Percentiles rank a stretch among this genome's conserved stretches.
These are phyloP conservation scores for Babylonia areolata DNA, from an alignment of 1,140 invertebrate species.

Conservation along the genomic window DNA sequence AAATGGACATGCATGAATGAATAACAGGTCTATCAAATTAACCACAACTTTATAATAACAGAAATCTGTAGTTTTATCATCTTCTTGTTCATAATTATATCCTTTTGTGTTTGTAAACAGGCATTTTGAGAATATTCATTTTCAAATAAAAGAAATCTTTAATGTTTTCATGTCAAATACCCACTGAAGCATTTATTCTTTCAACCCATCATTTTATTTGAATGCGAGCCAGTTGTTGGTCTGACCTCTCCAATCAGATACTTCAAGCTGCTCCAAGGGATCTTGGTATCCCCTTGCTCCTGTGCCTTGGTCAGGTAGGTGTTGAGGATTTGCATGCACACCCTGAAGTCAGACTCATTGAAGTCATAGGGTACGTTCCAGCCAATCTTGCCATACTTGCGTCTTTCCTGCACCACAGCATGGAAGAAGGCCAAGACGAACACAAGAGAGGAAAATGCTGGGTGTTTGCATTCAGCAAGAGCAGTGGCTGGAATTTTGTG, in stretches of 20 bases:
- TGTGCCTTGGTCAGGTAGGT: constrained; percentile 86
- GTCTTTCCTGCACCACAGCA: constrained; percentile 90
- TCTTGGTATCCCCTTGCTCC: constrained; percentile 79
- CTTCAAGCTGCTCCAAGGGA: constrained; percentile 92
- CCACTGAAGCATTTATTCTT: too few species aligned
- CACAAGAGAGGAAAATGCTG: constrained; percentile 85
- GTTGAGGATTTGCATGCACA: constrained; percentile 88
- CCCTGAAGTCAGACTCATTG: constrained; percentile 92
- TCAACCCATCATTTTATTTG: too few species aligned
- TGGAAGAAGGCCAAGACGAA: constrained; percentile 94
- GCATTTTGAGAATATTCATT: too few species aligned
- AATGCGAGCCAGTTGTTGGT: too few species aligned
- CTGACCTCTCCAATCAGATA: constrained; percentile 91
- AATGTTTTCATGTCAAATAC: too few species aligned
- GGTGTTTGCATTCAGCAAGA: constrained; percentile 84
- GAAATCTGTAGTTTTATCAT: too few species aligned
- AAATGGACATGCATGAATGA: too few species aligned
- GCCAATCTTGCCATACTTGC: constrained; percentile 94
- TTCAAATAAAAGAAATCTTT: too few species aligned
- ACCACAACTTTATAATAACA: too few species aligned
- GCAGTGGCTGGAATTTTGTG: constrained; percentile 86
- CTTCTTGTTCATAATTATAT: too few species aligned
- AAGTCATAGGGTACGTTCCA: constrained; percentile 96
- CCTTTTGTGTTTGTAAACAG: too few species aligned
- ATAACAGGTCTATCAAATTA: too few species aligned